Evolutionary conservation across 2,797 vertebrate genomes (phyloP).

Genomic region (Tokudaia muenninki): DNA sequence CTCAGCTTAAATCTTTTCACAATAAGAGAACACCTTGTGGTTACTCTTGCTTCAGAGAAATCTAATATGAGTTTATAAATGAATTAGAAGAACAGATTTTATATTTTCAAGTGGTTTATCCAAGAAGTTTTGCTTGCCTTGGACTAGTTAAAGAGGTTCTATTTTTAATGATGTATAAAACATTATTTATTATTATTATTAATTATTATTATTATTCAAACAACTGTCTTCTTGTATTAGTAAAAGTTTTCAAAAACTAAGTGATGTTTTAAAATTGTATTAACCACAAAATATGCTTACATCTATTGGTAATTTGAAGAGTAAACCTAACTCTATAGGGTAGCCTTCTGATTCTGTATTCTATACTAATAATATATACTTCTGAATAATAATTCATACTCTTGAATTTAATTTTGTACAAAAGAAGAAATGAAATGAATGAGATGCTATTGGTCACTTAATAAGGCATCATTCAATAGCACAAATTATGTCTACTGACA

Average conservation of each 20-base stretch:
- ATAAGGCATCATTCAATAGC: background rate
- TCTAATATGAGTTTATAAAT: conserved; percentile 72
- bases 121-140: conserved; percentile 66
- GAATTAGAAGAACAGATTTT: conserved; percentile 69
- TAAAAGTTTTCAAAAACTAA: conserved; percentile 78
- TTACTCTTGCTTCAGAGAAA: conserved; percentile 59
- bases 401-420: background rate
- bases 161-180: conserved; percentile 19
- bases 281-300: conserved; percentile 73
- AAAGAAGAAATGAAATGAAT: conserved; percentile 33
- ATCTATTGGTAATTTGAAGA: background rate
- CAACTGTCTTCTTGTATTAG: conserved; percentile 75
- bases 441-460: background rate
- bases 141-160: conserved; percentile 61
- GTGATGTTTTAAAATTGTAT: conserved; percentile 76
- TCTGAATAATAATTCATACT: background rate
- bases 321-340: conserved; percentile 39
- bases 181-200: conserved; percentile 75
- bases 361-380: background rate
- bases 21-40: conserved; percentile 2
- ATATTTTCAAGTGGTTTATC: conserved; percentile 50
- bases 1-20: conserved; percentile 51
- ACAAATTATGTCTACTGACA: background rate
- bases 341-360: conserved; percentile 19
- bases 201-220: conserved; percentile 69